Evolutionary conservation across 2,113 vertebrate species (phyloP).

Genomic region (Ploceus nigricollis): DNA sequence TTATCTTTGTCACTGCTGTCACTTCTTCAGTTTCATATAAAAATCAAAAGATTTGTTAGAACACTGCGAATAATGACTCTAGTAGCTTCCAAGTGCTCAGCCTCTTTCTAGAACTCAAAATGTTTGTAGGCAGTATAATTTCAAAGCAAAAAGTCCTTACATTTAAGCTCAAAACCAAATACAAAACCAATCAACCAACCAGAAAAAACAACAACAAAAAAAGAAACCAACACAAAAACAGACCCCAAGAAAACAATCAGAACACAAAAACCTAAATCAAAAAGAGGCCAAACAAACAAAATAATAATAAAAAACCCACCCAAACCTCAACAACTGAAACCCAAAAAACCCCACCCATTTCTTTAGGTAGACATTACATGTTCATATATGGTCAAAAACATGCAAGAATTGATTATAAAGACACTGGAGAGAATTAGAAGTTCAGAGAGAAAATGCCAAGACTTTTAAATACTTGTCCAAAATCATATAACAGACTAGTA

Average conservation of each 20-base stretch:
- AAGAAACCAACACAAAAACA: rapidly evolving
- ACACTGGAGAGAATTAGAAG: neutral
- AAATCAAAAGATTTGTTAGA: neutral
- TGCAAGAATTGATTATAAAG: neutral
- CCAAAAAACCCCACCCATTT: rapidly evolving
- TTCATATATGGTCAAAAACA: neutral
- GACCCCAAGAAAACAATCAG: neutral
- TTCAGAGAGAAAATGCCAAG: neutral
- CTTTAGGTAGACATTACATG: neutral
- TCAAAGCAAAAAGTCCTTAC: neutral
- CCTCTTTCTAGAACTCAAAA: neutral
- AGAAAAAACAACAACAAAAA: rapidly evolving
- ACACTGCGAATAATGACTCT: neutral
- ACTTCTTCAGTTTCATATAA: neutral
- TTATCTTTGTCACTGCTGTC: neutral
- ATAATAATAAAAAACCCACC: rapidly evolving
- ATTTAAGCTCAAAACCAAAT: neutral
- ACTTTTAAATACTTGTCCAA: neutral
- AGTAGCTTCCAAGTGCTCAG: neutral
- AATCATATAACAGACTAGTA: neutral
- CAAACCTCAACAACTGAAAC: neutral
- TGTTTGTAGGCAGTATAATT: neutral
- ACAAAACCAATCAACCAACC: neutral
- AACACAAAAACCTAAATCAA: neutral
- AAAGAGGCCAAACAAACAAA: neutral